phyloP scores from a whole-genome alignment of 2,113 vertebrate genomes.

The Kryptolebias marmoratus region DNA sequence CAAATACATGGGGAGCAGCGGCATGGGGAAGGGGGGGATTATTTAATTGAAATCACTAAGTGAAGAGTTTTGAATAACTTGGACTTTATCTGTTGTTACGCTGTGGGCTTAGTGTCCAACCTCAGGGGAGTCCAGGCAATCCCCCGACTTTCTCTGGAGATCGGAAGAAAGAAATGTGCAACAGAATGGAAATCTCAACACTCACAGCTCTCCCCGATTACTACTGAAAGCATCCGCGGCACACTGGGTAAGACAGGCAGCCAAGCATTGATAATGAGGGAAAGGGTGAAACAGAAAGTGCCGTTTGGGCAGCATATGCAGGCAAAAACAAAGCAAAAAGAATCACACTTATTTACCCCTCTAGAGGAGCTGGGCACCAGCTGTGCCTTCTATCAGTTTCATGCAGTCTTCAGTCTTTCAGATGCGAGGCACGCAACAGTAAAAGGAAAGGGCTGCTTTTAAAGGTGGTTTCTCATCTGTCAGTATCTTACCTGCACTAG shows the following conservation, averaged over 20 bases:
- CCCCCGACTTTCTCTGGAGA: constrained; percentile 64
- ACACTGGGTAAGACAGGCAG: constrained; percentile 72
- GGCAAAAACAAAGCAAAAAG: constrained; percentile 30
- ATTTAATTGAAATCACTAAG: constrained; percentile 40
- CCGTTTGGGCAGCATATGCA: constrained; percentile 33
- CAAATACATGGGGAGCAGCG: constrained; percentile 20
- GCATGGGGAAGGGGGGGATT: constrained; percentile 35
- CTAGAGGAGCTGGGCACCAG: constrained; percentile 20
- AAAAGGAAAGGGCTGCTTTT: background rate
- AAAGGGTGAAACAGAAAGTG: constrained; percentile 27
- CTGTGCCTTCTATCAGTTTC: constrained; percentile 22
- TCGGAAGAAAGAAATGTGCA: constrained; percentile 71
- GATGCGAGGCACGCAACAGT: background rate
- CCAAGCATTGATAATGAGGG: constrained; percentile 77
- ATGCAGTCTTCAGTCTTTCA: constrained; percentile 2
- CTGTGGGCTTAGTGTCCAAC: constrained; percentile 69
- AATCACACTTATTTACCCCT: constrained; percentile 45
- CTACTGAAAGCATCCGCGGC: constrained; percentile 79
- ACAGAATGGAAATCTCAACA: constrained; percentile 79
- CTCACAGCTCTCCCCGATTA: constrained; percentile 70
- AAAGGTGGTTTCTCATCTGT: background rate
- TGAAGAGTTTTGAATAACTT: constrained; percentile 70
- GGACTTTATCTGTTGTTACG: constrained; percentile 73
- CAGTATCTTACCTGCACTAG: background rate
- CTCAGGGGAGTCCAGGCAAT: constrained; percentile 71